Percentiles rank a stretch among this genome's conserved stretches.
Conservation (phyloP, 2,888 invertebrate species). For the Trilocha varians region DNA sequence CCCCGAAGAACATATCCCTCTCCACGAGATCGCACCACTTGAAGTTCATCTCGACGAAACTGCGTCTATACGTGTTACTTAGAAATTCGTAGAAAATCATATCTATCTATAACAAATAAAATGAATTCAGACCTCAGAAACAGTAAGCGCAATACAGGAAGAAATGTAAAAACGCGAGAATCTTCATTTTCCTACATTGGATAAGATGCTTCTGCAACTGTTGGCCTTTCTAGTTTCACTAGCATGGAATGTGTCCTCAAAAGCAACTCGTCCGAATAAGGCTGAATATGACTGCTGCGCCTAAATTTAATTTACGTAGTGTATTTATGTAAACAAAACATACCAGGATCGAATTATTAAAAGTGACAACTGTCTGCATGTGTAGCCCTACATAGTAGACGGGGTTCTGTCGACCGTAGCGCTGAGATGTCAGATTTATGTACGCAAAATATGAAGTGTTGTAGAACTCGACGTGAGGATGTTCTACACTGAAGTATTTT, state of each 20-base stretch:
- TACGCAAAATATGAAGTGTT: conserved; percentile 16
- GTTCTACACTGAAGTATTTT: conserved; percentile 25
- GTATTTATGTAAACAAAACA: conserved; percentile 4
- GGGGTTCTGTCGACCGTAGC: conserved; percentile 23
- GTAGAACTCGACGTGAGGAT: conserved; percentile 17
- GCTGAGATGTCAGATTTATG: conserved; percentile 19
- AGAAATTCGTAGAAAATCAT: conserved; percentile 24
- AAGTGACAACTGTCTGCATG: background rate
- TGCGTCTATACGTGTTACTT: conserved; percentile 23
- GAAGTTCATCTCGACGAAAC: conserved; percentile 27
- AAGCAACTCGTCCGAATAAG: too few species aligned
- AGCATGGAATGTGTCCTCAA: too few species aligned
- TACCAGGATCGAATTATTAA: conserved; percentile 17
- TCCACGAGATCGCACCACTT: conserved; percentile 21
- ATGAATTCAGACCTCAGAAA: too few species aligned
- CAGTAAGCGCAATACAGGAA: too few species aligned
- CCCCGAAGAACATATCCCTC: conserved; percentile 25
- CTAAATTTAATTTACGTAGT: background rate
- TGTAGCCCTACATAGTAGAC: conserved; percentile 25
- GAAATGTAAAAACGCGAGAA: too few species aligned
- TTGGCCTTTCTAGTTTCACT: too few species aligned
- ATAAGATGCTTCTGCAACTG: too few species aligned
- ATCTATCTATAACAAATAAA: conserved; percentile 13
- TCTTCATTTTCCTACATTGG: too few species aligned
- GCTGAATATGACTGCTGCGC: too few species aligned